Conservation (phyloP, 2,888 invertebrate genomes). For the Sphecodes monilicornis region DNA sequence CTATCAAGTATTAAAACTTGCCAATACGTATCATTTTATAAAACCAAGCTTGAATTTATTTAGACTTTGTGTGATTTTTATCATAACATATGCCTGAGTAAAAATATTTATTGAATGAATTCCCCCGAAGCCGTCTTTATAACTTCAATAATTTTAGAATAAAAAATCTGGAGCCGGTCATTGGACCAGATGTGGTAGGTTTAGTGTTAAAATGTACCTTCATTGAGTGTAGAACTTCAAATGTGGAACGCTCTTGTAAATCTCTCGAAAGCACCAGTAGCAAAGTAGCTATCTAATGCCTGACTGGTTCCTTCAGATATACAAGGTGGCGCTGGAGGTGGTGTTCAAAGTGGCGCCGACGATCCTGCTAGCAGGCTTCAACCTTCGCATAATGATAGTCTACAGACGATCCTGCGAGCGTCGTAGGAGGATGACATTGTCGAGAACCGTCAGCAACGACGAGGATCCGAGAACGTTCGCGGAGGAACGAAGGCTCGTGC, state of each 20-base stretch:
- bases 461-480: constrained; percentile 89
- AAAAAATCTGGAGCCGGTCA: too few species aligned
- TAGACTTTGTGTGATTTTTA: too few species aligned
- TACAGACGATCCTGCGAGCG: constrained; percentile 89
- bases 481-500: constrained; percentile 88
- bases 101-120: too few species aligned
- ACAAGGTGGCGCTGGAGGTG: constrained; percentile 88
- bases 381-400: constrained; percentile 88
- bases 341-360: constrained; percentile 90
- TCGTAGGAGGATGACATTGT: constrained; percentile 88
- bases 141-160: too few species aligned
- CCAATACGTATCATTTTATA: too few species aligned
- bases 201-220: too few species aligned
- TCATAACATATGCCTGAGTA: too few species aligned
- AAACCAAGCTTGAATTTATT: too few species aligned
- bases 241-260: not conserved
- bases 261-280: not conserved
- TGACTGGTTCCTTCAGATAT: constrained; percentile 81
- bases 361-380: constrained; percentile 88
- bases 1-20: too few species aligned
- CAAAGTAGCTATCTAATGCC: not conserved
- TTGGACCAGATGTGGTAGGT: too few species aligned
- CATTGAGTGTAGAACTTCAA: too few species aligned
- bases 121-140: too few species aligned
- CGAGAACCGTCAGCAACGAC: constrained; percentile 86